phyloP scores from a whole-genome alignment of 1,140 invertebrate species.

The Drosophila grimshawi region DNA sequence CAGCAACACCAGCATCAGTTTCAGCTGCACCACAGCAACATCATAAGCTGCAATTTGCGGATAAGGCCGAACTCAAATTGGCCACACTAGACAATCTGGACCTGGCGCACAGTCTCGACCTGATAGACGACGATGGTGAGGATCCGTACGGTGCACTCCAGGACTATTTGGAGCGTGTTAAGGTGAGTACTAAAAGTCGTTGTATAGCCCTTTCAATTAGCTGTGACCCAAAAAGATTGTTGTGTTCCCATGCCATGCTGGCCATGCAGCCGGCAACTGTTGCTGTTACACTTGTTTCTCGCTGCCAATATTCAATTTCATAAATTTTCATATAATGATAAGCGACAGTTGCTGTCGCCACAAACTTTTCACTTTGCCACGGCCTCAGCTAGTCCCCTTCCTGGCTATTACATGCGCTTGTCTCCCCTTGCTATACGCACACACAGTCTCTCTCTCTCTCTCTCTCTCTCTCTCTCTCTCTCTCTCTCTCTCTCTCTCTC shows the following conservation, averaged over 20 bases:
- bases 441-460: background rate
- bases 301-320: conserved; percentile 55
- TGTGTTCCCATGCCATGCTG: conserved; percentile 19
- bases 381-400: conserved; percentile 23
- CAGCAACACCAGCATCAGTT: conserved; percentile 49
- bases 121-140: conserved; percentile 76
- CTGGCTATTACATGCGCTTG: background rate
- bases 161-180: conserved; percentile 80
- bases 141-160: conserved; percentile 77
- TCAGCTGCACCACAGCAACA: conserved; percentile 42
- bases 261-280: background rate
- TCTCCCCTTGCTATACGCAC: background rate
- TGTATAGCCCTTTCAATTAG: background rate
- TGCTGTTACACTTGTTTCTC: conserved; percentile 36
- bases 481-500: background rate
- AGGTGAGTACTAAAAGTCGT: conserved; percentile 59
- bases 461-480: background rate
- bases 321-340: conserved; percentile 55
- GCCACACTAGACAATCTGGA: conserved; percentile 77
- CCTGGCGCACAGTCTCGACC: conserved; percentile 73
- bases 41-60: conserved; percentile 77
- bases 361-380: conserved; percentile 23
- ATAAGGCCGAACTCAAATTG: conserved; percentile 71
- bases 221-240: conserved; percentile 21
- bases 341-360: conserved; percentile 46